Evolutionary conservation across 2,113 vertebrate species (phyloP).

Genomic region (Aegithalos caudatus): DNA sequence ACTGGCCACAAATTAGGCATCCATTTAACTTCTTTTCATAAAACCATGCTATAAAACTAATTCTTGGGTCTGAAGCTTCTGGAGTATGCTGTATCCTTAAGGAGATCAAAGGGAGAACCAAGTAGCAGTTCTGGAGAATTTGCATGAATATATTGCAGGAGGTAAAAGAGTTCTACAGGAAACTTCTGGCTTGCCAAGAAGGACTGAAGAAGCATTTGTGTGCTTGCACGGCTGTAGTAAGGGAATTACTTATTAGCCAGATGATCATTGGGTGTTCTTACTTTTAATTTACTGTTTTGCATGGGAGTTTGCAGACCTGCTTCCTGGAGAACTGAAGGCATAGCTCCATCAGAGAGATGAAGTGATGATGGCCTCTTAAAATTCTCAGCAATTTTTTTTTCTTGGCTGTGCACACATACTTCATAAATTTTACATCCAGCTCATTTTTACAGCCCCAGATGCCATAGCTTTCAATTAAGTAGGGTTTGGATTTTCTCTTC

Average conservation of each 20-base stretch:
- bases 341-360: neutral
- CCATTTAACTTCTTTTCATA: neutral
- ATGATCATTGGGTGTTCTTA: neutral
- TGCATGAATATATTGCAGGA: neutral
- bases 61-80: neutral
- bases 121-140: neutral
- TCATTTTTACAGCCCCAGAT: neutral
- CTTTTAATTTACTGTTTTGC: conserved; percentile 5
- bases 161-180: neutral
- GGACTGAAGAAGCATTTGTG: neutral
- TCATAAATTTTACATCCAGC: neutral
- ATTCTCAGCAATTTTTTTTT: neutral
- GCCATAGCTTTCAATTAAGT: neutral
- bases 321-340: conserved; percentile 16
- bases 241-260: conserved; percentile 14
- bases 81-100: neutral
- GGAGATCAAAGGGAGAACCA: neutral
- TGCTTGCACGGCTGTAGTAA: neutral
- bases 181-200: neutral
- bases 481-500: conserved; percentile 1
- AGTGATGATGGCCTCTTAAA: neutral
- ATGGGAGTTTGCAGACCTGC: conserved; percentile 26
- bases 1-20: neutral
- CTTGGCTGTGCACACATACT: neutral
- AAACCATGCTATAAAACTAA: neutral